Conservation (phyloP, 2,113 vertebrate genomes). For the Danio rerio region GRCz12tu NC_133189.1:39259001-39259500, state of each 20-base stretch:
- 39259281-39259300: neutral
- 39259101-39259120: neutral
- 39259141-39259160: neutral
- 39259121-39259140: neutral
- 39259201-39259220: slow-evolving; percentile 18
- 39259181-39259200: neutral
- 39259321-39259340: neutral
- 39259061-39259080: no score
- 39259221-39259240: neutral
- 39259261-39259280: slow-evolving; percentile 6
- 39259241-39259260: neutral
- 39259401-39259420: slow-evolving; percentile 19
- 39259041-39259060: no score
- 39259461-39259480: neutral
- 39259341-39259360: neutral
- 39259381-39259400: neutral
- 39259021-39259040: no score
- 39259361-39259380: neutral
- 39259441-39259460: neutral
- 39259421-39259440: slow-evolving; percentile 17
- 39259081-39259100: no score
- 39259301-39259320: neutral
- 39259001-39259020: no score
- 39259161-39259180: slow-evolving; percentile 5
- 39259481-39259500: neutral